Conservation (phyloP, 2,797 vertebrate species). For the Picus viridis region DNA sequence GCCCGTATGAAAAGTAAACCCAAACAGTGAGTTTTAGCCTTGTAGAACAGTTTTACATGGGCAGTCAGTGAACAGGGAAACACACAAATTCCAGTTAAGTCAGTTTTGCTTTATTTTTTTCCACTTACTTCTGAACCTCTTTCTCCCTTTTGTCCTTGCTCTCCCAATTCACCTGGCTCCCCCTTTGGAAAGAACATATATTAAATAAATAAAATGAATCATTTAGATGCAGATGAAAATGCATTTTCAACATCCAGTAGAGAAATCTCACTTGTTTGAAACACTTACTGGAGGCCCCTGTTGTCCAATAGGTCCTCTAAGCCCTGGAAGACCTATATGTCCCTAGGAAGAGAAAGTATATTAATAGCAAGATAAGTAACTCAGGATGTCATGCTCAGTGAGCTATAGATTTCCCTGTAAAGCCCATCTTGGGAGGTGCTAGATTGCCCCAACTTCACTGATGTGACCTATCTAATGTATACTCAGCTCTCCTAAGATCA, state of each 20-base stretch:
- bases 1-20: background rate
- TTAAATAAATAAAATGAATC: background rate
- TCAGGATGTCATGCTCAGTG: background rate
- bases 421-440: background rate
- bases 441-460: background rate
- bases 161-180: slow-evolving; percentile 83
- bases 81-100: background rate
- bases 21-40: background rate
- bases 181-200: slow-evolving; percentile 81
- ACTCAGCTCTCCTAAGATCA: background rate
- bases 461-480: background rate
- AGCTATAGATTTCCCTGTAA: background rate
- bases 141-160: slow-evolving; percentile 87
- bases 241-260: background rate
- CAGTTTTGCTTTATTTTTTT: slow-evolving; percentile 4
- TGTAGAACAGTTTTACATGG: background rate
- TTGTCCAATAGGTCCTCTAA: slow-evolving; percentile 87
- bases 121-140: slow-evolving; percentile 84
- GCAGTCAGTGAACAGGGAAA: background rate
- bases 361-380: background rate
- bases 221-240: background rate
- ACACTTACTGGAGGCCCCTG: slow-evolving; percentile 90
- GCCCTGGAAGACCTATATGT: slow-evolving; percentile 82
- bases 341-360: slow-evolving; percentile 81
- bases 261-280: slow-evolving; percentile 17